Base-by-base conservation (phyloP, 2,888 invertebrate genomes). In the Cheilosia vulpina region DNA sequence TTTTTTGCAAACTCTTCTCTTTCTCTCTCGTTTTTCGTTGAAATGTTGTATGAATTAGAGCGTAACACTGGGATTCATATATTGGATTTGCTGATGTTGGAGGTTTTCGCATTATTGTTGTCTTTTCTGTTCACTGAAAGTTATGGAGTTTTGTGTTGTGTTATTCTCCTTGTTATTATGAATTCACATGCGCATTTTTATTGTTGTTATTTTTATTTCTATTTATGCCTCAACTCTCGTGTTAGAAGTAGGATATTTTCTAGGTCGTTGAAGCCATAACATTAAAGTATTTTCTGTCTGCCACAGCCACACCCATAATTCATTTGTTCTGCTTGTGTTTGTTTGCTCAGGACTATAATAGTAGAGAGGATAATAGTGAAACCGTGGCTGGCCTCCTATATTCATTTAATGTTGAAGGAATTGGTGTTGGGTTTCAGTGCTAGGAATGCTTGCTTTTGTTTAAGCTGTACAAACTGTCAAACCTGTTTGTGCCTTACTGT, bases 301-400 rank as follows among this genome's bases (percentile, higher is more conserved):
- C 38, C 11, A 38, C 15, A n/a, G 53, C 53, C 53, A 53, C 53
- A 53, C 53, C 53, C 53, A 53, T 21, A 47, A 47, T 9, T 47
- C 9, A 47, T 47, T 45, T 47, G 45, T 47, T 38, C 38, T 13
- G 13, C 38, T 38, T 38, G 13, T 4, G 38, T 38, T 38, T 38
- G 38, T 13, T 38, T 38, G 4, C 13, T 38, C 38, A 13, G 38
- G 38, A 13, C 38, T 13, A 34, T 11, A 11, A 3, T 11, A 13
- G 38, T 1, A 38, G 11, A 13, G 38, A 11, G 13, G 11, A 11
- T 9, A 38, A n/a, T n/a, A 13, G 38, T 38, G 11, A 38, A 38
- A 38, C 4, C 1, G 1, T 38, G 38, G 38, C 13, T 38, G 38
- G 38, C 4, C 11, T 4, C 38, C n/a, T n/a, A 1, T 38, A 13